Evolutionary conservation across 2,797 vertebrate genomes (phyloP).

Genomic region (Notamacropus eugenii): DNA sequence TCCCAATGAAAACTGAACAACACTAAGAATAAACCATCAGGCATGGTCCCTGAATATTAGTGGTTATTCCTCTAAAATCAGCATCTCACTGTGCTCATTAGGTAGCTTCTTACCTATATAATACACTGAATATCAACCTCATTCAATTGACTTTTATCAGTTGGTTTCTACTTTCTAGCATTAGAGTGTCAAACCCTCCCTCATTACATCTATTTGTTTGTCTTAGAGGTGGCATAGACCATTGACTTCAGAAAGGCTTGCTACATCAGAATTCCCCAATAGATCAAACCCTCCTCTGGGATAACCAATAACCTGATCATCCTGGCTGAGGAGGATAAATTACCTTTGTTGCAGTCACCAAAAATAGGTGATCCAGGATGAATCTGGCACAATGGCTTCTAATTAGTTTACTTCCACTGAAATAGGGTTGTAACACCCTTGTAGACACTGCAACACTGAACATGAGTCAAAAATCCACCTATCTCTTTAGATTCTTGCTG

Average conservation of each 20-base stretch:
- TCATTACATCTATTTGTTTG: not conserved
- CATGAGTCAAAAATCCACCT: not conserved
- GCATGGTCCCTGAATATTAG: not conserved
- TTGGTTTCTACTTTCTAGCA: not conserved
- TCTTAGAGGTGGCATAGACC: not conserved
- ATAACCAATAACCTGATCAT: not conserved
- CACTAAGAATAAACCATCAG: not conserved
- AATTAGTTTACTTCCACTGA: not conserved
- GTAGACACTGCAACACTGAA: not conserved
- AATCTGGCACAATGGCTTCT: not conserved
- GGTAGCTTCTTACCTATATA: not conserved
- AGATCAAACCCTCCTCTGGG: not conserved
- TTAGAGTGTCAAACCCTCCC: not conserved
- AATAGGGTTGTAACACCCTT: not conserved
- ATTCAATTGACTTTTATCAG: not conserved
- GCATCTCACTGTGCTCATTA: not conserved
- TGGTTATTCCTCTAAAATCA: not conserved
- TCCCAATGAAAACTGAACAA: not conserved
- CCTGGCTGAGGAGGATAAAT: not conserved
- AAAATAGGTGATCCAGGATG: not conserved
- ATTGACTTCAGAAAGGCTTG: not conserved
- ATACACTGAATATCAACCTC: not conserved
- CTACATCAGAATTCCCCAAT: not conserved
- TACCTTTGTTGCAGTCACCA: not conserved
- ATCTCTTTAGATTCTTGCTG: not conserved